phyloP scores from a whole-genome alignment of 2,888 invertebrate species.

The Scaptomyza caliginosa region DNA sequence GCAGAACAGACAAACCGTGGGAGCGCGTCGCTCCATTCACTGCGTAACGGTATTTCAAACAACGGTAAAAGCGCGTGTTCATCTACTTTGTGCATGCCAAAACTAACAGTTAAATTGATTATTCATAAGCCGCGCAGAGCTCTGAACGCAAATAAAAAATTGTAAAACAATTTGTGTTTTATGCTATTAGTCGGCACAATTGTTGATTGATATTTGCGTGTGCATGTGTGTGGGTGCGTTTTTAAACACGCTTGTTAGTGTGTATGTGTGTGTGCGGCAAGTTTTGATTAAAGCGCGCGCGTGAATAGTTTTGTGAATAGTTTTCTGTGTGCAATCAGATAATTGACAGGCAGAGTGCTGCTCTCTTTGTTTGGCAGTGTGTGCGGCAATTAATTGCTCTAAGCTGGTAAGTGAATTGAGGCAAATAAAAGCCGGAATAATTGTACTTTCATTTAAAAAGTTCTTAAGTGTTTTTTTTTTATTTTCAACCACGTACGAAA shows the following conservation, averaged over 20 bases:
- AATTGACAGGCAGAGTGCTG: conserved; percentile 41
- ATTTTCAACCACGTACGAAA: neutral
- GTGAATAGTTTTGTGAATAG: conserved; percentile 53
- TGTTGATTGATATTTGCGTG: conserved; percentile 63
- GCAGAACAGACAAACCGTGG: conserved; percentile 52
- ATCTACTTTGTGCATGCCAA: conserved; percentile 19
- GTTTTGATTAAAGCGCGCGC: conserved; percentile 70
- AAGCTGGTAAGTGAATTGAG: conserved; percentile 38
- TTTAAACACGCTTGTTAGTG: neutral
- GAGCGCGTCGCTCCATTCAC: conserved; percentile 7
- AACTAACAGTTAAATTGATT: conserved; percentile 49
- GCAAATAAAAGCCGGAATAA: conserved; percentile 1
- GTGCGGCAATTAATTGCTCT: conserved; percentile 22
- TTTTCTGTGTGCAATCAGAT: conserved; percentile 60
- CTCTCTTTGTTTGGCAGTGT: conserved; percentile 3
- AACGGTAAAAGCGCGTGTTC: conserved; percentile 55
- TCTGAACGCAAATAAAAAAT: neutral
- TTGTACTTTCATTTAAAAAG: neutral
- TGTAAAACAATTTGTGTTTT: conserved; percentile 50
- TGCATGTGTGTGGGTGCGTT: conserved; percentile 29
- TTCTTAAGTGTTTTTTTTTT: neutral
- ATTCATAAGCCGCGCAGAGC: conserved; percentile 43
- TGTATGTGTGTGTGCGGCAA: neutral
- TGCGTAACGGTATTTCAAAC: conserved; percentile 71
- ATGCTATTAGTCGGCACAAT: conserved; percentile 57